Conservation (phyloP, 2,888 invertebrate genomes). For the Ectobius pallidus region DNA sequence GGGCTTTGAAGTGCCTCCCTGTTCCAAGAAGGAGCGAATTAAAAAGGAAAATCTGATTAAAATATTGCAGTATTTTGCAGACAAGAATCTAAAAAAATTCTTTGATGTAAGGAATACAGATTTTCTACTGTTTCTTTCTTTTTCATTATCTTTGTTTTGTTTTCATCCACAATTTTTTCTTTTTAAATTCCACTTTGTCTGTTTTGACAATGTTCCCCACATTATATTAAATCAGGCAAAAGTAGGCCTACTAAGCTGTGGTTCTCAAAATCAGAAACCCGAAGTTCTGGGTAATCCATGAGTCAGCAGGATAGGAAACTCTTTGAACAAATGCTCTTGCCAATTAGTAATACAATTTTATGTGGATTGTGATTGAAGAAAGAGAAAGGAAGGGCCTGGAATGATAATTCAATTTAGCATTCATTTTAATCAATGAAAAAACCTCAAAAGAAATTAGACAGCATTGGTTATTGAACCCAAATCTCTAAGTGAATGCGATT, state of each 20-base stretch:
- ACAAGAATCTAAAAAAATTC: constrained; percentile 11
- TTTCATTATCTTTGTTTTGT: not conserved
- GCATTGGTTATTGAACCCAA: too few species aligned
- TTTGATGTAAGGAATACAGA: constrained; percentile 31
- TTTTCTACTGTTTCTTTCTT: not conserved
- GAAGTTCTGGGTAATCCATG: too few species aligned
- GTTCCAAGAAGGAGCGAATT: constrained; percentile 1
- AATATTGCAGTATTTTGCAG: constrained; percentile 20
- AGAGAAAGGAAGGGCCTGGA: too few species aligned
- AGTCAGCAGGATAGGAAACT: too few species aligned
- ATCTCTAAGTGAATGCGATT: too few species aligned
- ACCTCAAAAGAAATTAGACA: too few species aligned
- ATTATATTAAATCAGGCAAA: not conserved
- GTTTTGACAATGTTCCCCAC: not conserved
- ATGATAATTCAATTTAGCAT: too few species aligned
- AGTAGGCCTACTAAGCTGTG: not conserved
- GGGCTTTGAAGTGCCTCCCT: constrained; percentile 3
- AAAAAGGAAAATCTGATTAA: not conserved
- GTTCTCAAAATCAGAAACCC: not conserved
- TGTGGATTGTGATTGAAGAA: too few species aligned
- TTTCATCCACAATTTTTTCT: not conserved
- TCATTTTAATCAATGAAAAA: too few species aligned
- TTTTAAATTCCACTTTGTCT: not conserved
- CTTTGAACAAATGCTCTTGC: too few species aligned
- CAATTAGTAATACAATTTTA: too few species aligned